phyloP scores from a whole-genome alignment of 2,888 invertebrate species.

The Deroplatys truncata region DNA sequence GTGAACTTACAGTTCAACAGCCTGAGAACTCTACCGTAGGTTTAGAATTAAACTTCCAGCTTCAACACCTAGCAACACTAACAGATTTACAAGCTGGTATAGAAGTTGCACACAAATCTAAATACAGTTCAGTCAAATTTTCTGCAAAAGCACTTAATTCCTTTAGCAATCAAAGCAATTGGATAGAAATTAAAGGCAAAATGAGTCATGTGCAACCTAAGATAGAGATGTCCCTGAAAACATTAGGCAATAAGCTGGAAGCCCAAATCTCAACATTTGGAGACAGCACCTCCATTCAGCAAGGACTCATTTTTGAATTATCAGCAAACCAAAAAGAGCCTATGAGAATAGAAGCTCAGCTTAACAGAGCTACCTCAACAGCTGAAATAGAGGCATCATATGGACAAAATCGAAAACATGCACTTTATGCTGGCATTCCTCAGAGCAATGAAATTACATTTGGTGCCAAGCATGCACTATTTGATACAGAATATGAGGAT shows the following conservation, averaged over 20 bases:
- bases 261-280: slow-evolving; percentile 14
- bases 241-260: slow-evolving; percentile 24
- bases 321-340: slow-evolving; percentile 33
- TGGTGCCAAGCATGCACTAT: slow-evolving; percentile 33
- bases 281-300: background rate
- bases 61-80: background rate
- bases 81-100: background rate
- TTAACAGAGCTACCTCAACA: slow-evolving; percentile 29
- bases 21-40: background rate
- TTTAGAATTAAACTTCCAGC: background rate
- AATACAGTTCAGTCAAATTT: background rate
- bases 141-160: background rate
- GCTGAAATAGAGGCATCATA: slow-evolving; percentile 29
- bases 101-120: background rate
- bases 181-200: slow-evolving; percentile 20
- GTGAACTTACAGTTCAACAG: slow-evolving; percentile 2
- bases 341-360: slow-evolving; percentile 27
- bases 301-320: slow-evolving; percentile 21
- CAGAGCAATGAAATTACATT: slow-evolving; percentile 36
- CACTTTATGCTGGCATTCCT: slow-evolving; percentile 36
- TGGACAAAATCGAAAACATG: slow-evolving; percentile 30
- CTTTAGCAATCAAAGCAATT: slow-evolving; percentile 14
- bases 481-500: slow-evolving; percentile 35
- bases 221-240: slow-evolving; percentile 18
- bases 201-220: slow-evolving; percentile 12